Conservation (phyloP, 2,113 vertebrate species). For the Micronycteris hirsuta region DNA sequence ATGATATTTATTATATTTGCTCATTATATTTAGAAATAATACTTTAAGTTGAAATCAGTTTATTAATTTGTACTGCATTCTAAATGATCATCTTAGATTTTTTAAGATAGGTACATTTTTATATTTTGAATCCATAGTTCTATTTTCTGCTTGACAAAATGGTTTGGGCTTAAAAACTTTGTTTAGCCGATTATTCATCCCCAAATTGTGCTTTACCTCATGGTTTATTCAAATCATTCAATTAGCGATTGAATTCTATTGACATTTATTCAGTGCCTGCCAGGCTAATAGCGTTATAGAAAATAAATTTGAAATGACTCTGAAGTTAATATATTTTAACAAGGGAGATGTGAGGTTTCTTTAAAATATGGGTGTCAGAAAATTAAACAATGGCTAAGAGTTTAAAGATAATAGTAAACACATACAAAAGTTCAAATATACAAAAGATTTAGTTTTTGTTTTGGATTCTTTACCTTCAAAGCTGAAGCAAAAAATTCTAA, state of each 20-base stretch:
- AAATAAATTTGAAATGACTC: constrained; percentile 29
- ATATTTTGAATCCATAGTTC: background rate
- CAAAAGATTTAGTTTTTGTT: background rate
- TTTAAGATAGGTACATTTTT: background rate
- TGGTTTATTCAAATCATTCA: background rate
- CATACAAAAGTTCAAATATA: background rate
- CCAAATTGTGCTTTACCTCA: background rate
- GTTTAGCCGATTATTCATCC: background rate
- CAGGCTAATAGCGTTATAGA: background rate
- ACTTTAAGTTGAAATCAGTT: background rate
- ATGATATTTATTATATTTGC: too few species aligned
- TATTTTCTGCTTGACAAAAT: background rate
- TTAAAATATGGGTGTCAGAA: background rate
- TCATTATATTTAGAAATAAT: background rate
- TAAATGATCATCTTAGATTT: background rate
- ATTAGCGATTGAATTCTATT: background rate
- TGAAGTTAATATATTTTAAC: background rate
- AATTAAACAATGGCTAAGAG: background rate
- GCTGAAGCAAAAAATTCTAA: background rate
- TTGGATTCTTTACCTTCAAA: background rate
- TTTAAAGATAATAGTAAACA: background rate
- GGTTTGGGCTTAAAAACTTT: background rate
- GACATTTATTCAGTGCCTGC: background rate
- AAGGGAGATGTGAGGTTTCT: background rate
- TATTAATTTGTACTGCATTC: background rate